These are phyloP conservation scores for Phataginus tricuspis DNA, from an alignment of 2,797 vertebrate genomes.

Conservation along the genomic window DNA sequence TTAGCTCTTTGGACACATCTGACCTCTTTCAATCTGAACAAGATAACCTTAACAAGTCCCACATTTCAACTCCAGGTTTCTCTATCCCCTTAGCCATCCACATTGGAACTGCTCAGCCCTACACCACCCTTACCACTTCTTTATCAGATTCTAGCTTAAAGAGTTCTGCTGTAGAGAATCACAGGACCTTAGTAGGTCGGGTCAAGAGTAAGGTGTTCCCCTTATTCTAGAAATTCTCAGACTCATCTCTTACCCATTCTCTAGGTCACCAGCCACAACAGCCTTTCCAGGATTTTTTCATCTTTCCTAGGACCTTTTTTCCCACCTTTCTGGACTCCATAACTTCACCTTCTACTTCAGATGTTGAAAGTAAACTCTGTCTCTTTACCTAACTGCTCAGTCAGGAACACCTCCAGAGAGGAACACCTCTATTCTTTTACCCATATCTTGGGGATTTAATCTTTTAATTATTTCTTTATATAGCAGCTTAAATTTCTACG, in stretches of 20 bases:
- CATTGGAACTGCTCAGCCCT: neutral
- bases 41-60: neutral
- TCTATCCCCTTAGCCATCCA: neutral
- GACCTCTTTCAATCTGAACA: neutral
- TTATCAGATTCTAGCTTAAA: neutral
- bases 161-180: neutral
- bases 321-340: neutral
- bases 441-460: neutral
- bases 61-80: too few species aligned
- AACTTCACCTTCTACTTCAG: neutral
- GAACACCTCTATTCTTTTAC: neutral
- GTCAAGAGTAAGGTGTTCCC: neutral
- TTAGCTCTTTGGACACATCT: neutral
- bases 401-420: neutral
- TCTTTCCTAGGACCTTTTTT: neutral
- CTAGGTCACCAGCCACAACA: neutral
- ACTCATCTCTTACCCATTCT: neutral
- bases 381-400: neutral
- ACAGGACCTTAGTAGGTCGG: neutral
- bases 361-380: neutral
- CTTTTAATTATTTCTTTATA: neutral
- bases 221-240: neutral
- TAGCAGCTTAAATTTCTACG: neutral
- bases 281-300: neutral
- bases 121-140: neutral